Evolutionary conservation across 2,797 vertebrate species (phyloP).

Genomic region (Phaenicophaeus curvirostris): DNA sequence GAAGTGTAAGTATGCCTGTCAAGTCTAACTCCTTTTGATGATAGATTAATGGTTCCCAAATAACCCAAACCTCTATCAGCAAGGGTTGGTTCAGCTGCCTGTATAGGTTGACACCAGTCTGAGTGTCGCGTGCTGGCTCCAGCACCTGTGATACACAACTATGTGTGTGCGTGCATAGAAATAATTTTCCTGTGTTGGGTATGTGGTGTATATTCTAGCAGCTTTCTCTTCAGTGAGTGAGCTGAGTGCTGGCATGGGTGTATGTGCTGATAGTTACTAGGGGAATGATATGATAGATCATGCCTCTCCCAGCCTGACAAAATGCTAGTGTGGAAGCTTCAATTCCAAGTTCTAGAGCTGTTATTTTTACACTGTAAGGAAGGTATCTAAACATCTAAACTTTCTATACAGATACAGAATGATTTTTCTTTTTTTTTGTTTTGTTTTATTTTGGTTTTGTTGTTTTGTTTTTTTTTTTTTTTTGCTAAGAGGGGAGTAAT

Average conservation of each 20-base stretch:
- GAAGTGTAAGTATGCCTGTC: slow-evolving; percentile 39
- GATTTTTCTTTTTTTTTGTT: not conserved
- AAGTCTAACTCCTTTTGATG: slow-evolving; percentile 45
- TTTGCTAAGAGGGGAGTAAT: not conserved
- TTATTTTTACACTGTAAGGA: not conserved
- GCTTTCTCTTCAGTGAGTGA: not conserved
- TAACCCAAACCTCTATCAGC: slow-evolving; percentile 51
- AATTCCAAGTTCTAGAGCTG: not conserved
- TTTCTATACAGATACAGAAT: not conserved
- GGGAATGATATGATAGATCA: not conserved
- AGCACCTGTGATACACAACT: not conserved
- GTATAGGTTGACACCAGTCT: not conserved
- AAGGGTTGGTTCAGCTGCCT: slow-evolving; percentile 18
- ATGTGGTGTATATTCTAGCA: not conserved
- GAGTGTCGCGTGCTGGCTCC: not conserved
- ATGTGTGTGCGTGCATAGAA: not conserved
- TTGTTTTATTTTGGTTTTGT: too few relatives aligned
- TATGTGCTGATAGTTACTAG: not conserved
- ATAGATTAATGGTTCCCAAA: slow-evolving; percentile 18
- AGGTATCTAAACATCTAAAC: not conserved
- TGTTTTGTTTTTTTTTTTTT: not conserved
- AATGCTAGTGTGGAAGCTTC: not conserved
- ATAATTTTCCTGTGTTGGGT: not conserved
- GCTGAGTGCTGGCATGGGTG: not conserved
- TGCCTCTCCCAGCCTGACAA: not conserved